phyloP scores from a whole-genome alignment of 2,113 vertebrate genomes.

The Corythoichthys haematopterus region DNA sequence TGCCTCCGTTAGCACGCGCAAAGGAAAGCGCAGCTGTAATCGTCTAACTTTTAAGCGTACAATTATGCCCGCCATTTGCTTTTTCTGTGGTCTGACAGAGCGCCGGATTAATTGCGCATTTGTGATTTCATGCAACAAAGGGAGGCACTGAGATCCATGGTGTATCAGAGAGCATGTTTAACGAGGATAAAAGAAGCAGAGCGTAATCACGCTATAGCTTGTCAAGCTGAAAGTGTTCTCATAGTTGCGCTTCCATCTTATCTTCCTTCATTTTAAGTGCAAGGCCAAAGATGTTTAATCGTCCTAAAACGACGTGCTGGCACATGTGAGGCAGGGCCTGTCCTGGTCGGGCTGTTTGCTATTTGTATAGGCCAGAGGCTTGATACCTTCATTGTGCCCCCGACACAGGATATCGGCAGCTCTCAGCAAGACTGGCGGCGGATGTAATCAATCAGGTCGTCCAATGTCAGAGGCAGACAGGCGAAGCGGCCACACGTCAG shows the following conservation, averaged over 20 bases:
- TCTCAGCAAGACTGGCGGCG: conserved; percentile 61
- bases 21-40: conserved; percentile 55
- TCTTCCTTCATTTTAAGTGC: conserved; percentile 40
- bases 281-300: conserved; percentile 48
- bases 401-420: conserved; percentile 57
- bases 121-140: conserved; percentile 25
- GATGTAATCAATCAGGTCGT: conserved; percentile 65
- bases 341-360: conserved; percentile 20
- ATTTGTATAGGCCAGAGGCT: conserved; percentile 27
- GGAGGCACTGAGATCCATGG: conserved; percentile 24
- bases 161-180: conserved; percentile 24
- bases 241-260: conserved; percentile 43
- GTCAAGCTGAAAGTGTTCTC: conserved; percentile 29
- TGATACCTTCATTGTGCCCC: conserved; percentile 64
- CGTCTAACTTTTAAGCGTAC: conserved; percentile 67
- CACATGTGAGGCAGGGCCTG: conserved; percentile 11
- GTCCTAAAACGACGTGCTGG: conserved; percentile 41
- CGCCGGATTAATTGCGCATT: conserved; percentile 52
- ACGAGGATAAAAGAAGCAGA: conserved; percentile 26
- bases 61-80: conserved; percentile 66
- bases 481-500: conserved; percentile 53
- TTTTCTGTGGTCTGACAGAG: conserved; percentile 58
- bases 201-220: conserved; percentile 54
- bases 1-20: conserved; percentile 57
- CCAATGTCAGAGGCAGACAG: conserved; percentile 57